Conservation (phyloP, 2,113 vertebrate species). For the Aptenodytes patagonicus region DNA sequence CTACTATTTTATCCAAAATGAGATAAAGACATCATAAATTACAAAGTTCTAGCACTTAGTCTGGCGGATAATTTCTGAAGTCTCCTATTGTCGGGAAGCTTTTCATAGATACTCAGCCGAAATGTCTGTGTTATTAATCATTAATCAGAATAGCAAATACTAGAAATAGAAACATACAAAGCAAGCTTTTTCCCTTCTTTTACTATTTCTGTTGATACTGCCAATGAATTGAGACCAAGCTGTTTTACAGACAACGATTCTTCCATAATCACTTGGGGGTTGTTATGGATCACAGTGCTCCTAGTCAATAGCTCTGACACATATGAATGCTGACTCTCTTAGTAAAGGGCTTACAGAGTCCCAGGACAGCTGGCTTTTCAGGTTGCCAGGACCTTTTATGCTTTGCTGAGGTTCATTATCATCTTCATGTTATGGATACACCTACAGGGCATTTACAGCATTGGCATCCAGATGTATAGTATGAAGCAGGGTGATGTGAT, state of each 20-base stretch:
- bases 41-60: background rate
- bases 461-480: background rate
- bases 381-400: background rate
- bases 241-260: background rate
- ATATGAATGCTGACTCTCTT: background rate
- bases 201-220: background rate
- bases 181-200: background rate
- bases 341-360: background rate
- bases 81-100: constrained; percentile 1
- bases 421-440: background rate
- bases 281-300: background rate
- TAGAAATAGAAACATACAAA: background rate
- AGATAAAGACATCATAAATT: constrained; percentile 42
- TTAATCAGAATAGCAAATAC: background rate
- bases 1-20: background rate
- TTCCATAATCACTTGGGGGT: background rate
- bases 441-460: background rate
- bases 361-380: background rate
- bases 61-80: constrained; percentile 5
- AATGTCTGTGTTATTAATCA: background rate
- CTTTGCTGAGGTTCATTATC: background rate
- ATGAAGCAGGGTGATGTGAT: background rate
- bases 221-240: background rate
- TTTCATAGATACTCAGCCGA: background rate
- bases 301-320: background rate